Conservation (phyloP, 2,888 invertebrate species). For the Xestia rhomboidea region DNA sequence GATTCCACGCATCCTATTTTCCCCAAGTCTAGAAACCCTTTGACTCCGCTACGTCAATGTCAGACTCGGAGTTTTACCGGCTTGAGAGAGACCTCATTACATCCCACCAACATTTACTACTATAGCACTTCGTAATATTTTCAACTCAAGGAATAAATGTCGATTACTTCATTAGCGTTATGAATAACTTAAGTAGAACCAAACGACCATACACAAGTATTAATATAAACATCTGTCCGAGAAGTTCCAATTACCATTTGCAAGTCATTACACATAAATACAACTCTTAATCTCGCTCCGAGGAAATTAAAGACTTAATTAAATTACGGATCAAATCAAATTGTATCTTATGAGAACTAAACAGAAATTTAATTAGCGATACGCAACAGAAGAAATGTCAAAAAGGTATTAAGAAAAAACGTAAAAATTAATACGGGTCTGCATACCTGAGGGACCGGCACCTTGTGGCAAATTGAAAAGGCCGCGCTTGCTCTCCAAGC, state of each 20-base stretch:
- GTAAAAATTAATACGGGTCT: slow-evolving; percentile 69
- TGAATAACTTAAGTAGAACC: slow-evolving; percentile 60
- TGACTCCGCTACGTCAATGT: slow-evolving; percentile 36
- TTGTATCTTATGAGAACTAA: slow-evolving; percentile 80
- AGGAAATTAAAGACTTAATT: slow-evolving; percentile 80
- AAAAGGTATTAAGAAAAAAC: slow-evolving; percentile 81
- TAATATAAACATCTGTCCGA: slow-evolving; percentile 62
- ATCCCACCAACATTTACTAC: slow-evolving; percentile 20
- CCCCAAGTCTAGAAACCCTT: slow-evolving; percentile 41
- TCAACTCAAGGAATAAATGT: slow-evolving; percentile 51
- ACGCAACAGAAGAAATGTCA: slow-evolving; percentile 81
- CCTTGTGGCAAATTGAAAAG: slow-evolving; percentile 90
- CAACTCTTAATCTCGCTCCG: slow-evolving; percentile 68
- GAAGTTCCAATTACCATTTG: slow-evolving; percentile 63
- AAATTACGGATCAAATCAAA: slow-evolving; percentile 85
- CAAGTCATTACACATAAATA: slow-evolving; percentile 69
- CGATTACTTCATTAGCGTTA: slow-evolving; percentile 64
- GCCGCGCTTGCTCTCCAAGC: slow-evolving; percentile 86
- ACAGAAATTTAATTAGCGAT: slow-evolving; percentile 86
- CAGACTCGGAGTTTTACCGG: slow-evolving; percentile 24
- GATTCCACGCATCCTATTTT: slow-evolving; percentile 32
- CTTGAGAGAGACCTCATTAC: slow-evolving; percentile 13
- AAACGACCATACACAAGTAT: slow-evolving; percentile 53
- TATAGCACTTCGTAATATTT: slow-evolving; percentile 25
- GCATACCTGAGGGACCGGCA: slow-evolving; percentile 81